phyloP scores from a whole-genome alignment of 1,140 invertebrate species.

The Halesus radiatus region DNA sequence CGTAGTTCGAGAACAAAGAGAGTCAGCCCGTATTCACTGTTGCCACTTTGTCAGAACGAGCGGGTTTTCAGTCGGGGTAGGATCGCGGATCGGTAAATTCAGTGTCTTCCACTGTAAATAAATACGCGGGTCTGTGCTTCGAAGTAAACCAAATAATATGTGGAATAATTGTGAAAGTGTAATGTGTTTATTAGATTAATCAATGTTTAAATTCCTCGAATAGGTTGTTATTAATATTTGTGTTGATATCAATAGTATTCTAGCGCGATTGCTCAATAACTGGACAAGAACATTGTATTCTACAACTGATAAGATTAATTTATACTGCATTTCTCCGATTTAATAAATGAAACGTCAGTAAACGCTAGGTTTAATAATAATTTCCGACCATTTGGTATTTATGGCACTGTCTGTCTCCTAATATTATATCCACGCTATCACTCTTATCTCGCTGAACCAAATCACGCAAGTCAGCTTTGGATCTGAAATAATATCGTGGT shows the following conservation, averaged over 20 bases:
- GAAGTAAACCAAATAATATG: background rate
- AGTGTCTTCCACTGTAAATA: background rate
- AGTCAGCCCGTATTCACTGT: background rate
- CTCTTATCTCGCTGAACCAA: no score
- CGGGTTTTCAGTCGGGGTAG: background rate
- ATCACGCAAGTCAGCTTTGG: no score
- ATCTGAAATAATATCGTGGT: no score
- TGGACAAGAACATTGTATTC: no score
- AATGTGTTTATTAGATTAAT: background rate
- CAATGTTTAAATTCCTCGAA: background rate
- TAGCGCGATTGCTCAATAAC: background rate
- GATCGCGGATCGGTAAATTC: background rate
- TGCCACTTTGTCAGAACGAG: background rate
- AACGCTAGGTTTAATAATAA: no score
- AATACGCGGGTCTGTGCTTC: constrained; percentile 11
- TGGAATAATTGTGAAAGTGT: background rate
- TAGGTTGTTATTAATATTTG: no score
- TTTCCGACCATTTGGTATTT: no score
- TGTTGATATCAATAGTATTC: background rate
- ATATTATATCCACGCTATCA: no score
- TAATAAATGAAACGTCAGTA: no score
- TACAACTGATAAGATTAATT: no score
- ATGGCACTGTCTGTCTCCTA: no score
- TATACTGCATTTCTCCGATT: no score
- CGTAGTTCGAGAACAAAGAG: constrained; percentile 12